Base-by-base conservation (phyloP, 2,888 invertebrate species). In the Eupithecia abbreviata region DNA sequence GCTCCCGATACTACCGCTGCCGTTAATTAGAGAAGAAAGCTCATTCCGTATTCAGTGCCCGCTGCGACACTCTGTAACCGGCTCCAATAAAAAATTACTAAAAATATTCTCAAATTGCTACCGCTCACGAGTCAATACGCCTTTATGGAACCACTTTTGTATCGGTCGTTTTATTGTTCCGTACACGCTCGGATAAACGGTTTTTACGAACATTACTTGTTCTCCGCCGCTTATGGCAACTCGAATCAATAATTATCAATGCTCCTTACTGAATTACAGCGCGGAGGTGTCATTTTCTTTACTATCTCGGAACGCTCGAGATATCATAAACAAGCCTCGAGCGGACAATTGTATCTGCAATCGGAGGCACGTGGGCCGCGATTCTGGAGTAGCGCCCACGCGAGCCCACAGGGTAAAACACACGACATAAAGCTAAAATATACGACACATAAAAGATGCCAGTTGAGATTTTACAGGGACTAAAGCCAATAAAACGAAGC, bases 311-410 rank as follows among this genome's bases (percentile, higher is more conserved):
- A 89, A 87, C 89, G 90, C 89, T 88, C 88, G 68, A 18, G 69
- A 49, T 43, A 69, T 87, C 89, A 91, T 93, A 92, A 93, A 93
- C 90, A 89, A 90, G 92, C 90, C 90, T 85, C 84, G 82, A 89
- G 90, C 90, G 87, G 89, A 92, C 91, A 92, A 93, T 91, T 86
- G 90, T 91, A 93, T 93, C 93, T 91, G 87, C 87, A 87, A 93
- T 92, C 93, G 83, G 81, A 79, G 89, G 90, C 92, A 91, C 91
- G 92, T 92, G 93, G 92, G 93, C 90, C 78, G 89, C 86, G 86
- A 88, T 90, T 91, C 91, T 92, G 92, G 92, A 92, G 93, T 90
- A 93, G 91, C 94, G 90, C 94, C 94, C 92, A 94, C 94, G 91
- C 90, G 86, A 74, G 85, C 88, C 87, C 84, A 85, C 88, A 84